Conservation (phyloP, 2,888 invertebrate species). For the Subacronicta megacephala region DNA sequence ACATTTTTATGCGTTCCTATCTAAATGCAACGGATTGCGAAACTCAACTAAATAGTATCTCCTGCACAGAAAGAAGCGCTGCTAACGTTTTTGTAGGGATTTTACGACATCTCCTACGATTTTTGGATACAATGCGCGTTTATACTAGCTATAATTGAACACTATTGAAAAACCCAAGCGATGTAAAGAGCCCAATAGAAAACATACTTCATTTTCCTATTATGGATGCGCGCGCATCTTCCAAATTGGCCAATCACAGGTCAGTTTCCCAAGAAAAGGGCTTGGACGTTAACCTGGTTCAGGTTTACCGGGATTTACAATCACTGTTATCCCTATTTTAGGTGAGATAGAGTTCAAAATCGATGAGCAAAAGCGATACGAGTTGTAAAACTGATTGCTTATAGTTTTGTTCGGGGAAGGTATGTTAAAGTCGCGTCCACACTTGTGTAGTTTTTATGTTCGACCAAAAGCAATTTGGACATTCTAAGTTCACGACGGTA, state of each 20-base stretch:
- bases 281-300: conserved; percentile 56
- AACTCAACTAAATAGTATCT: conserved; percentile 52
- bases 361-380: neutral
- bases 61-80: conserved; percentile 37
- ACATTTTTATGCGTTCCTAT: conserved; percentile 44
- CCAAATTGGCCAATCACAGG: conserved; percentile 67
- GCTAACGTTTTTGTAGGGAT: conserved; percentile 3
- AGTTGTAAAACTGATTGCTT: conserved; percentile 11
- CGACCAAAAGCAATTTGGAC: too few species aligned
- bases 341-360: neutral
- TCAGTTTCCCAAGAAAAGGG: conserved; percentile 65
- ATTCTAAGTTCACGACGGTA: too few species aligned
- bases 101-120: neutral
- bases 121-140: conserved; percentile 24
- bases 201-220: conserved; percentile 8
- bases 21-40: conserved; percentile 45
- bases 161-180: conserved; percentile 8
- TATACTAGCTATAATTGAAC: neutral
- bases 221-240: conserved; percentile 70
- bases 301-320: conserved; percentile 14
- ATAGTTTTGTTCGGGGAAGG: conserved; percentile 17
- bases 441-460: too few species aligned
- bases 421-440: conserved; percentile 13
- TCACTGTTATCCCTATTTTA: neutral
- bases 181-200: conserved; percentile 18